Conservation (phyloP, 92 coral and sea anemone species). For the Parazoanthus atlanticus region DNA sequence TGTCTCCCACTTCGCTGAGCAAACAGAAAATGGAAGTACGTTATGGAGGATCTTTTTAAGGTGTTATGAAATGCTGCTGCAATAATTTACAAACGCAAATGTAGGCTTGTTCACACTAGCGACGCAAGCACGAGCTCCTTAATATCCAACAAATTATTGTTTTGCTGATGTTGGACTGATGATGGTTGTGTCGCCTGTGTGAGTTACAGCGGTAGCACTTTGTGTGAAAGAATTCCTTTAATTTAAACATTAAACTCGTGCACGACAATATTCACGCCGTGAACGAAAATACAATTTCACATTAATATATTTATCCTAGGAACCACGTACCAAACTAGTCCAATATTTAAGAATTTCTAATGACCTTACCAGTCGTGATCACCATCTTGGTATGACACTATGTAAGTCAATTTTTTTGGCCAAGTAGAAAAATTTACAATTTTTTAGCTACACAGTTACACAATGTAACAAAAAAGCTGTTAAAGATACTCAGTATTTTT, state of each 20-base stretch:
- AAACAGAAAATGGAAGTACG: not conserved
- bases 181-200: not conserved
- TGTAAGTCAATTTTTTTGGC: not conserved
- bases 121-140: not conserved
- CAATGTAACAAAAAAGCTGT: not conserved
- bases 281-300: not conserved
- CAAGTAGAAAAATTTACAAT: too few relatives aligned
- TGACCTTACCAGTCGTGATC: not conserved
- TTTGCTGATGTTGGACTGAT: not conserved
- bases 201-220: not conserved
- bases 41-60: too few relatives aligned
- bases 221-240: not conserved
- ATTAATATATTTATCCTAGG: not conserved
- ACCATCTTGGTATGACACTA: not conserved
- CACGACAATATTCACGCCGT: not conserved
- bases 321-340: not conserved
- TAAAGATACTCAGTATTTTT: too few relatives aligned
- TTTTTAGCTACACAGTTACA: not conserved
- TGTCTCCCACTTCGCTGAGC: not conserved
- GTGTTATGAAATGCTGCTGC: too few relatives aligned
- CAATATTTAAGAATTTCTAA: not conserved
- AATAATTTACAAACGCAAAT: not conserved
- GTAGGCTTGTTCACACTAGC: not conserved
- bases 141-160: too few relatives aligned
- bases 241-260: not conserved